Base-by-base conservation (phyloP, 2,888 invertebrate species). In the Fabriciana adippe region DNA sequence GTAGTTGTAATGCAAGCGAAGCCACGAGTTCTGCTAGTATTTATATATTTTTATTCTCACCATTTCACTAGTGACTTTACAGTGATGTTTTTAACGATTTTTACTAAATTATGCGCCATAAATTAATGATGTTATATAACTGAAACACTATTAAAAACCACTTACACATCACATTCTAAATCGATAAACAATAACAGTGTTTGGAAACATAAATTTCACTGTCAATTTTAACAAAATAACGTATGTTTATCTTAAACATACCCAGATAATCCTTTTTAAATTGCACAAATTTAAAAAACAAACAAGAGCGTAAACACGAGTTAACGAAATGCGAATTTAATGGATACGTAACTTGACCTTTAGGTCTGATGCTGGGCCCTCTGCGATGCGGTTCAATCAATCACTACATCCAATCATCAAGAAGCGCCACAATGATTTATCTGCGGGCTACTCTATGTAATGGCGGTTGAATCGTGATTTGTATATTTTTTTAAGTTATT, bases 351-450 rank as follows among this genome's bases (percentile, higher is more conserved):
- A 60, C 51, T 68, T 72, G 69, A 69, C 67, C 72, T 63, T 53
- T 15, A 64, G 67, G 55, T 64, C 57, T 64, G 68, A 62, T 68
- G 69, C 68, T 66, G 55, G 64, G 56, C 68, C 71, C 64, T 69
- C 67, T 65, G 67, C 53, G 69, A 71, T 64, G 72, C 55, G 54
- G 65, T 69, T 68, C 76, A 80, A 90, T 91, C 87, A 86, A 90
- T 90, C 90, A 90, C 81, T 81, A 85, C 73, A 79, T 84, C 83
- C 86, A 85, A 90, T 88, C 74, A 87, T 88, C 86, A 88, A 89
- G 91, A 90, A 92, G 91, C 90, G 89, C 85, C 83, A 88, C 81
- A 81, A 86, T 91, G 90, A 91, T 91, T 87, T 85, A 91, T 89
- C 81, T 77, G 74, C 48, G 57, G 65, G 72, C 72, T 69, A 71